These are phyloP conservation scores for Brachionus calyciflorus DNA, from an alignment of 1,140 invertebrate species.

Conservation along the genomic window DNA sequence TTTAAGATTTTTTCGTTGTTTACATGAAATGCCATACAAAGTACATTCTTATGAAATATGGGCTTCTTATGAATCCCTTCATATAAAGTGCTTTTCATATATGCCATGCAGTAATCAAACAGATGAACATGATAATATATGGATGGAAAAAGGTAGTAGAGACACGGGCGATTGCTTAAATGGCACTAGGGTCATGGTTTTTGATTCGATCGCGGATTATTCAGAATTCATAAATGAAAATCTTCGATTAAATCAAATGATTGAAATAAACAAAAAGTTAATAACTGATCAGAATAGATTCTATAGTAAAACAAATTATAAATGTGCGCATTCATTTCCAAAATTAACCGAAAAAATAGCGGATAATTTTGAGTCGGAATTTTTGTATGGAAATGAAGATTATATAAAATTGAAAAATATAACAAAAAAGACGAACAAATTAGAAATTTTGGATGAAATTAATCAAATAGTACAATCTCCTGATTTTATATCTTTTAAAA, in stretches of 20 bases:
- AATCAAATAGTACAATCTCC: background rate
- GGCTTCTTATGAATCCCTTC: background rate
- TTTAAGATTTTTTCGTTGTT: background rate
- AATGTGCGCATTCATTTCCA: background rate
- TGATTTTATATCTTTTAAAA: background rate
- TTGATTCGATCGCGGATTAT: conserved; percentile 1
- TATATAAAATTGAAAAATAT: background rate
- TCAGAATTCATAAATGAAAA: background rate
- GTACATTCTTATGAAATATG: conserved; percentile 6
- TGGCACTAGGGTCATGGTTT: background rate
- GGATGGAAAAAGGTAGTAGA: background rate
- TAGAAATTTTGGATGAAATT: background rate
- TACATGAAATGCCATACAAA: conserved; percentile 3
- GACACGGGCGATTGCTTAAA: background rate
- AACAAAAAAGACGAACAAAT: background rate
- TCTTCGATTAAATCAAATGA: background rate
- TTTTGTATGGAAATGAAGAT: background rate
- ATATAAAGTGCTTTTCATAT: conserved; percentile 17
- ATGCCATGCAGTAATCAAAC: background rate
- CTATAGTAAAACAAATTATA: background rate
- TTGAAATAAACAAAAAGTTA: background rate
- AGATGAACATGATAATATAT: conserved; percentile 8
- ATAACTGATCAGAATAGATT: background rate
- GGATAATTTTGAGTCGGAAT: background rate
- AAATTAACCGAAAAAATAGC: background rate